Percentiles rank a stretch among this genome's conserved stretches.
These are phyloP conservation scores for Trypoxylus dichotomus DNA, from an alignment of 1,140 invertebrate species.

Conservation along the genomic window DNA sequence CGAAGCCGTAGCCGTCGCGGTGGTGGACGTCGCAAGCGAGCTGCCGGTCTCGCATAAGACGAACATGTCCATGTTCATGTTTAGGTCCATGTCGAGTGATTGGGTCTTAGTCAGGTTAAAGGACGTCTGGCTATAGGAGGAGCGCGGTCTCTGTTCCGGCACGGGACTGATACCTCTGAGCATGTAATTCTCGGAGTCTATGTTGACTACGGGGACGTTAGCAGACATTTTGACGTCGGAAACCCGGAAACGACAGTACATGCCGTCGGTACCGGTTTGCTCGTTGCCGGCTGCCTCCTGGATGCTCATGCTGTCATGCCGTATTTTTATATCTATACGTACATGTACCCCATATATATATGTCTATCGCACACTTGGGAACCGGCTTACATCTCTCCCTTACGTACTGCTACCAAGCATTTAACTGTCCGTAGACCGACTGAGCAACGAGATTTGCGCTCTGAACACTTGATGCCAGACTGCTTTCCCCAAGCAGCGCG, in stretches of 20 bases:
- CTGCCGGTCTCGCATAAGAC: slow-evolving; percentile 48
- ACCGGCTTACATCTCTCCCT: not conserved
- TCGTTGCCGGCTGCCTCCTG: slow-evolving; percentile 30
- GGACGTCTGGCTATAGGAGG: not conserved
- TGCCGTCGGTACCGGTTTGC: slow-evolving; percentile 29
- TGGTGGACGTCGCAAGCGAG: slow-evolving; percentile 38
- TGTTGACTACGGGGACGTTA: slow-evolving; percentile 43
- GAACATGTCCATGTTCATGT: slow-evolving; percentile 43
- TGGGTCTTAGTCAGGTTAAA: slow-evolving; percentile 31
- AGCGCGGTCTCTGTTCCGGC: slow-evolving; percentile 40
- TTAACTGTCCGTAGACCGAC: not conserved
- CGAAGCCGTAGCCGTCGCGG: not conserved
- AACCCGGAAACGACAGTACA: slow-evolving; percentile 34
- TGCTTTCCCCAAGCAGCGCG: not conserved
- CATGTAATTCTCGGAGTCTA: slow-evolving; percentile 68
- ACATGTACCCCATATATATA: not conserved
- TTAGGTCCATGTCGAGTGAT: slow-evolving; percentile 45
- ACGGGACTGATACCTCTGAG: slow-evolving; percentile 51
- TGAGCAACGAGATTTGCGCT: not conserved
- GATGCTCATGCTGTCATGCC: slow-evolving; percentile 31
- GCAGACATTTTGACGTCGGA: slow-evolving; percentile 30
- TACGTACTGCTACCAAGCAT: not conserved
- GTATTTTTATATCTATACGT: not conserved
- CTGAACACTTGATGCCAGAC: not conserved
- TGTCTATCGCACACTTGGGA: not conserved